These are phyloP conservation scores for Abrostola triplasia DNA, from an alignment of 2,888 invertebrate genomes.

Conservation along the genomic window DNA sequence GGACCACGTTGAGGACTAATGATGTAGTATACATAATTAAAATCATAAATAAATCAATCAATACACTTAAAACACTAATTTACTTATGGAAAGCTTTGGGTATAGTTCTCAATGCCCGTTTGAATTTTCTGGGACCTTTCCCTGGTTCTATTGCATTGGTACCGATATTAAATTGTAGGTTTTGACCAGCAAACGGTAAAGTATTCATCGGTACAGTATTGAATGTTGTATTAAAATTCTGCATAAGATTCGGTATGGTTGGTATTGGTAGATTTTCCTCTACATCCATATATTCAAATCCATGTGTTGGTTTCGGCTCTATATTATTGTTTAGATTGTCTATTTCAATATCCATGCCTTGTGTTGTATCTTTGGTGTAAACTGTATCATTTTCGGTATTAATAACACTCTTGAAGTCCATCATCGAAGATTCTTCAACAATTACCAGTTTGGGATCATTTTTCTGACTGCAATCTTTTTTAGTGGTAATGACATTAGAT, in stretches of 20 bases:
- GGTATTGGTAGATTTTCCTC: constrained; percentile 42
- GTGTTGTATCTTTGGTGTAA: constrained; percentile 10
- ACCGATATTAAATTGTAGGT: constrained; percentile 63
- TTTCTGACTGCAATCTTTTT: background rate
- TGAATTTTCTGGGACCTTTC: constrained; percentile 24
- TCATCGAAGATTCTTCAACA: constrained; percentile 15
- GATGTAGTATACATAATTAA: too few relatives aligned
- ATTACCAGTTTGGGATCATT: background rate
- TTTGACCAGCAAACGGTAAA: constrained; percentile 20
- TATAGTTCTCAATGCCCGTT: constrained; percentile 52
- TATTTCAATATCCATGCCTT: constrained; percentile 38
- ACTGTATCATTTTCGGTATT: constrained; percentile 15
- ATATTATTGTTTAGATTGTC: constrained; percentile 1
- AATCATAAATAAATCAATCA: too few relatives aligned
- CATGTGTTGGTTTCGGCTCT: background rate
- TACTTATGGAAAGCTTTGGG: constrained; percentile 58
- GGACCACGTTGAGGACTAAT: too few relatives aligned
- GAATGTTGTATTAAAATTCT: constrained; percentile 2
- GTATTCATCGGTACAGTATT: constrained; percentile 8
- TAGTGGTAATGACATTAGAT: background rate
- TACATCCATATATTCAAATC: constrained; percentile 61
- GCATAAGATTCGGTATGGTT: background rate
- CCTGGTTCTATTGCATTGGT: constrained; percentile 7
- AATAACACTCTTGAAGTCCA: constrained; percentile 7
- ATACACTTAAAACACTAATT: background rate